Evolutionary conservation across 2,888 invertebrate species (phyloP).

Genomic region (Xanthorhoe designata): DNA sequence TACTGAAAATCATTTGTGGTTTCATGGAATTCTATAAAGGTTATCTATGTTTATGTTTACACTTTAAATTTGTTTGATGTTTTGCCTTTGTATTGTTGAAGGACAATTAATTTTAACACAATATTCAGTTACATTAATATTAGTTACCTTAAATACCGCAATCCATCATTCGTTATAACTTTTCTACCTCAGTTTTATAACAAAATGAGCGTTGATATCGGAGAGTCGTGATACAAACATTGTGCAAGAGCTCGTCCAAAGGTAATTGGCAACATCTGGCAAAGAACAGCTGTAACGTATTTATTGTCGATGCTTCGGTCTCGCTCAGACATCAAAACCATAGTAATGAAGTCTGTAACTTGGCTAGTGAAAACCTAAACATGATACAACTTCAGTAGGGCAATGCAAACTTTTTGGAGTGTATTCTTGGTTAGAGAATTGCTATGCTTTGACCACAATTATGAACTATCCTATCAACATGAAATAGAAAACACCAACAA

Average conservation of each 20-base stretch:
- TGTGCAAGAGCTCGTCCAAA: conserved; percentile 8
- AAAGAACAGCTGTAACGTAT: neutral
- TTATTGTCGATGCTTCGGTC: neutral
- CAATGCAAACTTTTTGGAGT: too few relatives aligned
- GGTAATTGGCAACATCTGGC: conserved; percentile 9
- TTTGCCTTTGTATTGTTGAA: neutral
- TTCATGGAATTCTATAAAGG: too few relatives aligned
- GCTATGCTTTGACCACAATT: neutral
- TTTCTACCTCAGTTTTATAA: neutral
- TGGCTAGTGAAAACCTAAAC: too few relatives aligned
- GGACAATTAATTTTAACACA: too few relatives aligned
- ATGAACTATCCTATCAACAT: too few relatives aligned
- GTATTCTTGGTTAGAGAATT: neutral
- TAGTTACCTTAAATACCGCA: too few relatives aligned
- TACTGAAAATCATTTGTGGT: too few relatives aligned
- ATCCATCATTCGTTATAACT: neutral
- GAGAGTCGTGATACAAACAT: conserved; percentile 13
- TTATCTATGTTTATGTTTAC: too few relatives aligned
- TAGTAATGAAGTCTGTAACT: neutral
- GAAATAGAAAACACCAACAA: conserved; percentile 4
- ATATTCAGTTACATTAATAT: too few relatives aligned
- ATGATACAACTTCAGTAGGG: too few relatives aligned
- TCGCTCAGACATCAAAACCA: neutral
- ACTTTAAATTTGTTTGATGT: neutral
- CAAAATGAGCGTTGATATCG: neutral